Base-by-base conservation (phyloP, 2,797 vertebrate species). In the Aphelocoma californica region DNA sequence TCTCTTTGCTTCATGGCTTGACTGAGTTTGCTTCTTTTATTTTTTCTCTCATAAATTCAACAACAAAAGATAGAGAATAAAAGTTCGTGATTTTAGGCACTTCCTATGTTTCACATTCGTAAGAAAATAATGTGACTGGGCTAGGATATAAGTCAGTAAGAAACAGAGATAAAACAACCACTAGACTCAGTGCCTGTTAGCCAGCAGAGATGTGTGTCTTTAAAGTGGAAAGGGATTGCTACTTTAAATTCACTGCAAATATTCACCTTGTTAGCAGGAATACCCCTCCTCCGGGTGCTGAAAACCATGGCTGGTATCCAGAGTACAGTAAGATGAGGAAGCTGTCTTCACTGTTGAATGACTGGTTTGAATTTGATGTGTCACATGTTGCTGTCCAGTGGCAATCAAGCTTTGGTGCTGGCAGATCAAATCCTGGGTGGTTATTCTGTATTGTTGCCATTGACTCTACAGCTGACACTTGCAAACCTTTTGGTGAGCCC, bases 11-110 rank as follows among this genome's bases (percentile, higher is more conserved):
- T 96, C 91, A 69, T 66, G 94, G 89, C 73, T 90, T 77, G 42
- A 17, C 74, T 92, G 90, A 94, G 90, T 89, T 96, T 90, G 85
- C 65, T 93, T 79, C 83, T 94, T 97, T 91, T 74, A 92, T 96
- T 97, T 96, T 97, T 84, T 96, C 87, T 92, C 88, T 95, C 90
- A n/a, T 60, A 93, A 95, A 90, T 53, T 73, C 71, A 93, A 75
- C 62, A 86, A 72, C 83, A 93, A 96, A 95, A 86, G 69, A 42
- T 48, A 95, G 78, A 75, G 48, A 90, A 64, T 80, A 71, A 81
- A 53, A 88, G 26, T 31, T 78, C 5, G 21, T 62, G 65, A 56
- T 81, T 91, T 90, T 47, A 82, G 71, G 28, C 11, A 18, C 40
- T 84, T 20, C 6, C 40, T 64, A 20, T 79, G 42, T 72, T 94